A percentile compares a stretch with the other conserved stretches of the same genome.
These are phyloP conservation scores for Grapholita molesta DNA, from an alignment of 1,140 invertebrate species.

Conservation along the genomic window DNA sequence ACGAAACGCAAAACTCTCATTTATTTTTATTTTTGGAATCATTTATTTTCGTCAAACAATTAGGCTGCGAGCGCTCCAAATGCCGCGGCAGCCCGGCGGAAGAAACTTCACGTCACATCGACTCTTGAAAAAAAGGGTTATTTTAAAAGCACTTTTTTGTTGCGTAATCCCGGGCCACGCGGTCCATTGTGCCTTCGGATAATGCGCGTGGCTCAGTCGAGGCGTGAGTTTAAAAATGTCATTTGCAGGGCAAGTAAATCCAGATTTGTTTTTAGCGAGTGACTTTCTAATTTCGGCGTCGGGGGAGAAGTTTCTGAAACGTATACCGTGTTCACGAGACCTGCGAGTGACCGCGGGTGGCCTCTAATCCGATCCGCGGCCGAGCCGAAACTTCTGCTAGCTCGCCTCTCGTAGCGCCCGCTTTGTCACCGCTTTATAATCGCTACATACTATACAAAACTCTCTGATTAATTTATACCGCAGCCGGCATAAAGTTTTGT, in stretches of 20 bases:
- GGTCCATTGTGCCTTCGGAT: conserved; percentile 44
- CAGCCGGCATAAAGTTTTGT: conserved; percentile 58
- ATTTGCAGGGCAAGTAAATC: conserved; percentile 66
- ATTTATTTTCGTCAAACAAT: conserved; percentile 75
- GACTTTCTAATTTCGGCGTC: conserved; percentile 70
- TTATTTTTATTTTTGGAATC: conserved; percentile 70
- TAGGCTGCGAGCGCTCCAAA: conserved; percentile 49
- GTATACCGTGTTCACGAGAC: conserved; percentile 68
- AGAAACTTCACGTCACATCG: conserved; percentile 61
- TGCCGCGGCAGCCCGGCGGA: conserved; percentile 39
- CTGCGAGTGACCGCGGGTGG: conserved; percentile 58
- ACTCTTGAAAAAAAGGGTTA: conserved; percentile 53
- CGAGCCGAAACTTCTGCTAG: conserved; percentile 54
- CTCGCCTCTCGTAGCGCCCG: conserved; percentile 27
- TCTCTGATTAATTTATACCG: conserved; percentile 70
- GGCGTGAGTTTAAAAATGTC: conserved; percentile 63
- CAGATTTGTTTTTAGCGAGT: conserved; percentile 71
- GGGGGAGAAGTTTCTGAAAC: conserved; percentile 70
- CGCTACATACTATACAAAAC: conserved; percentile 44
- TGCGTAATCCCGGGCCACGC: conserved; percentile 59
- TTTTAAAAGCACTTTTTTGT: conserved; percentile 57
- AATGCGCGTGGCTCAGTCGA: conserved; percentile 46
- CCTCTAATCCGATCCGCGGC: conserved; percentile 65
- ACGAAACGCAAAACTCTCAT: conserved; percentile 64
- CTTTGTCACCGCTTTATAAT: conserved; percentile 55